These are phyloP conservation scores for Misgurnus anguillicaudatus DNA, from an alignment of 2,113 vertebrate species.

Conservation along the genomic window DNA sequence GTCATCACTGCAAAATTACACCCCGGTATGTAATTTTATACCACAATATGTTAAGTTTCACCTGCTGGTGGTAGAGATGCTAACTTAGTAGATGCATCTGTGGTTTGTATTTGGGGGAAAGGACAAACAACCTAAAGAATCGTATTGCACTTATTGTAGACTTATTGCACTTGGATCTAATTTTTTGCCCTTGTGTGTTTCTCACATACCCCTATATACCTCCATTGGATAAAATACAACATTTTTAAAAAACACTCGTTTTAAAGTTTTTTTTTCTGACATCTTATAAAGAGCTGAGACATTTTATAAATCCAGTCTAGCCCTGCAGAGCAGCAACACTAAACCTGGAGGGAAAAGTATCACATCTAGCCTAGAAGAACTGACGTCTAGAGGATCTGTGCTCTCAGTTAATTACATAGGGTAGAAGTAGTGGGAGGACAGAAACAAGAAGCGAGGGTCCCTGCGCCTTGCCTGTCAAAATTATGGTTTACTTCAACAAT, in stretches of 20 bases:
- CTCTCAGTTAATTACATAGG: constrained; percentile 57
- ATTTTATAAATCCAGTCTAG: background rate
- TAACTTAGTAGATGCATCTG: too few species aligned
- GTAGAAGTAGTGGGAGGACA: constrained; percentile 33
- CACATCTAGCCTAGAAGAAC: constrained; percentile 49
- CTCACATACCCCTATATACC: background rate
- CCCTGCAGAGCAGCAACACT: background rate
- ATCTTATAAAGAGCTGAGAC: background rate
- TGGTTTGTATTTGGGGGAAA: too few species aligned
- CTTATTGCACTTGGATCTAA: too few species aligned
- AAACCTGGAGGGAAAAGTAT: constrained; percentile 34
- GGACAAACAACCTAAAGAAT: too few species aligned
- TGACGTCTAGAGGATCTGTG: constrained; percentile 34
- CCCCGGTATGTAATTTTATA: too few species aligned
- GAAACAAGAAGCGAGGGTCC: constrained; percentile 19
- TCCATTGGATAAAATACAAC: background rate
- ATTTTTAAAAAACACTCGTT: background rate
- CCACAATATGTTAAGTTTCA: too few species aligned
- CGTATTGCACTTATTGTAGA: too few species aligned
- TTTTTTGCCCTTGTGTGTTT: too few species aligned
- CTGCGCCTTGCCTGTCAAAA: constrained; percentile 33
- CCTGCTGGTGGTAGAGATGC: too few species aligned
- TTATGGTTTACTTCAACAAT: constrained; percentile 30
- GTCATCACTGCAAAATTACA: too few species aligned
- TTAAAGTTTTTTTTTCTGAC: constrained; percentile 17